These are phyloP conservation scores for Eueremaeus valkanovi DNA, from an alignment of 2,888 invertebrate genomes.

Conservation along the genomic window DNA sequence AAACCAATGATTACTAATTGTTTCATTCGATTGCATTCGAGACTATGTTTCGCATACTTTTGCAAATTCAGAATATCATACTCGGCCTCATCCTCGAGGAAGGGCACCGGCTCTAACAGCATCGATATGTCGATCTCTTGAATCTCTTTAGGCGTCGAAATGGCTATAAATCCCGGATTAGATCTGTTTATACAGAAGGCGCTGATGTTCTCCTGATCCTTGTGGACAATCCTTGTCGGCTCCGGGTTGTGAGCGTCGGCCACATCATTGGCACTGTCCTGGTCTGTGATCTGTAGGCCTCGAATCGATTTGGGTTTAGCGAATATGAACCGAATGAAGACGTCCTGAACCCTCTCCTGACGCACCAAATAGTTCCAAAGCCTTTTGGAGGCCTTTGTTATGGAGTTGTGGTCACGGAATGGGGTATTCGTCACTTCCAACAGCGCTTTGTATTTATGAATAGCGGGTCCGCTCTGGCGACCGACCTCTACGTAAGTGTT, in stretches of 20 bases:
- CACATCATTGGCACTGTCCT: slow-evolving; percentile 20
- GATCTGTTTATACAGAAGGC: slow-evolving; percentile 86
- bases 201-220: slow-evolving; percentile 96
- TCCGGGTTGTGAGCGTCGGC: slow-evolving; percentile 58
- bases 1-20: neutral
- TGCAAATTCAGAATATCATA: slow-evolving; percentile 72
- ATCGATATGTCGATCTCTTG: slow-evolving; percentile 96
- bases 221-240: slow-evolving; percentile 92
- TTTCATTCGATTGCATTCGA: neutral
- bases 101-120: slow-evolving; percentile 80
- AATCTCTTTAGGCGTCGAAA: slow-evolving; percentile 92
- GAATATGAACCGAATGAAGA: slow-evolving; percentile 93
- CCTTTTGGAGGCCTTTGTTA: slow-evolving; percentile 58
- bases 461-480: slow-evolving; percentile 62
- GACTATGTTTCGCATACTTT: slow-evolving; percentile 46
- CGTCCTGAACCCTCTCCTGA: slow-evolving; percentile 86
- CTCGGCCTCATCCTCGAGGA: slow-evolving; percentile 96
- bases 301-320: slow-evolving; percentile 10
- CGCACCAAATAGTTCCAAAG: slow-evolving; percentile 90
- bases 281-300: neutral
- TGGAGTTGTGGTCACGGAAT: slow-evolving; percentile 57
- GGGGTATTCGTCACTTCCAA: slow-evolving; percentile 92
- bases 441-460: slow-evolving; percentile 86
- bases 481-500: slow-evolving; percentile 77
- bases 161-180: slow-evolving; percentile 74